These are phyloP conservation scores for Scaptomyza cyrtandrae DNA, from an alignment of 2,888 invertebrate species.

Conservation along the genomic window DNA sequence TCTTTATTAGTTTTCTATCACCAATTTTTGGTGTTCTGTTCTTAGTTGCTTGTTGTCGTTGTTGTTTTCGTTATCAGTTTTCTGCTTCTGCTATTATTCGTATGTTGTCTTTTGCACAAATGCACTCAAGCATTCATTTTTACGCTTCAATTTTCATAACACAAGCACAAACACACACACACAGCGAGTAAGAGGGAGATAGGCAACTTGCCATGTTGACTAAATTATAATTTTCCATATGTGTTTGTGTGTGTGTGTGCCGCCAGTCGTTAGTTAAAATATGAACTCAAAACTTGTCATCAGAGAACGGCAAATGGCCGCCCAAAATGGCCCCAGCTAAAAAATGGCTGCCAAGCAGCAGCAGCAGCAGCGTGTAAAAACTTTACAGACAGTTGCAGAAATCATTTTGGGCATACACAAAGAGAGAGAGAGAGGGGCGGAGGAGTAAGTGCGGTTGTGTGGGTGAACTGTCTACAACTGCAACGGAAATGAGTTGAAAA, in stretches of 20 bases:
- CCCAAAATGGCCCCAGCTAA: conserved; percentile 53
- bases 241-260: conserved; percentile 39
- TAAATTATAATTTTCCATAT: conserved; percentile 78
- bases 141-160: conserved; percentile 77
- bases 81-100: conserved; percentile 8
- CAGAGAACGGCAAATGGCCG: conserved; percentile 60
- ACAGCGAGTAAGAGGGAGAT: conserved; percentile 2
- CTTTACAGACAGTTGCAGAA: conserved; percentile 80
- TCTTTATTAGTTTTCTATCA: background rate
- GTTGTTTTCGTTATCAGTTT: conserved; percentile 10
- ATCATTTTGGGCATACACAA: conserved; percentile 63
- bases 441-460: conserved; percentile 5
- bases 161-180: conserved; percentile 26
- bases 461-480: conserved; percentile 64
- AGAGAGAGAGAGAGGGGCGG: conserved; percentile 5
- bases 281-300: conserved; percentile 72
- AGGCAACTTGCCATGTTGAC: conserved; percentile 61
- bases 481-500: conserved; percentile 83
- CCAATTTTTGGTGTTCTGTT: conserved; percentile 30
- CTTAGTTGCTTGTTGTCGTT: conserved; percentile 20
- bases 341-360: conserved; percentile 61
- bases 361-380: conserved; percentile 56
- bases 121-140: conserved; percentile 79
- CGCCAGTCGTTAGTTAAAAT: conserved; percentile 77
- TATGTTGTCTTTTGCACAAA: conserved; percentile 69